Percentiles rank a stretch among this genome's conserved stretches.
These are phyloP conservation scores for Athalia rosae DNA, from an alignment of 2,888 invertebrate species.

Conservation along the genomic window DNA sequence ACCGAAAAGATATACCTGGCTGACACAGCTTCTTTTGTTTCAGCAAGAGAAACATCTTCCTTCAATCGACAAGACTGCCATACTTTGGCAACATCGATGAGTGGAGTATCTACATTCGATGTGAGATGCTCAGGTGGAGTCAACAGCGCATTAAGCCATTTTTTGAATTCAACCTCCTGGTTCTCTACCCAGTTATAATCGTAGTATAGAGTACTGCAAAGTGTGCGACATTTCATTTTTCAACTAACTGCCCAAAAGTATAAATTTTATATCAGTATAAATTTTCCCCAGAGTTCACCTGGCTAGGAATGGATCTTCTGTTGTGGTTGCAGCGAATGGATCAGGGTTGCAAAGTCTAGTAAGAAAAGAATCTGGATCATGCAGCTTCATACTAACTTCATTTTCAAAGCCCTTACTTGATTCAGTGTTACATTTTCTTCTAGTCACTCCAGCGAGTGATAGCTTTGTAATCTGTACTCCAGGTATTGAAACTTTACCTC, in stretches of 20 bases:
- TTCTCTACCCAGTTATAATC: constrained; percentile 81
- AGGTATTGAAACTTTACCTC: constrained; percentile 56
- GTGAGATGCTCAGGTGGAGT: constrained; percentile 78
- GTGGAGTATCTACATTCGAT: constrained; percentile 80
- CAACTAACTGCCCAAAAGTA: neutral
- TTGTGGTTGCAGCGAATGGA: constrained; percentile 76
- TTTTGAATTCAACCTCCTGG: constrained; percentile 83
- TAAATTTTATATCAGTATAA: neutral
- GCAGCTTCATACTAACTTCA: constrained; percentile 58
- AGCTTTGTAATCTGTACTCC: constrained; percentile 62
- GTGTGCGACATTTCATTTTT: neutral
- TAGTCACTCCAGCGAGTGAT: constrained; percentile 56
- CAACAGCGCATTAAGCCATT: constrained; percentile 87
- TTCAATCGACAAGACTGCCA: constrained; percentile 85
- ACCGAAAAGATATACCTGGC: constrained; percentile 71
- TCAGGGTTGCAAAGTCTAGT: constrained; percentile 73
- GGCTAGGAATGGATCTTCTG: constrained; percentile 81
- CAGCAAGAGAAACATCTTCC: constrained; percentile 79
- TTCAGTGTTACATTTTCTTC: constrained; percentile 19
- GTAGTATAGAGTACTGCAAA: constrained; percentile 77
- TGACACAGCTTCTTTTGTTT: constrained; percentile 83
- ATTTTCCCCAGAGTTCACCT: constrained; percentile 54
- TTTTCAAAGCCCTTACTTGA: constrained; percentile 13
- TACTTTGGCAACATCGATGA: constrained; percentile 83
- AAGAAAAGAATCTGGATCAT: constrained; percentile 67